Percentiles rank a stretch among this genome's conserved stretches.
phyloP scores from a whole-genome alignment of 1,140 invertebrate genomes.

The Ostrea edulis region DNA sequence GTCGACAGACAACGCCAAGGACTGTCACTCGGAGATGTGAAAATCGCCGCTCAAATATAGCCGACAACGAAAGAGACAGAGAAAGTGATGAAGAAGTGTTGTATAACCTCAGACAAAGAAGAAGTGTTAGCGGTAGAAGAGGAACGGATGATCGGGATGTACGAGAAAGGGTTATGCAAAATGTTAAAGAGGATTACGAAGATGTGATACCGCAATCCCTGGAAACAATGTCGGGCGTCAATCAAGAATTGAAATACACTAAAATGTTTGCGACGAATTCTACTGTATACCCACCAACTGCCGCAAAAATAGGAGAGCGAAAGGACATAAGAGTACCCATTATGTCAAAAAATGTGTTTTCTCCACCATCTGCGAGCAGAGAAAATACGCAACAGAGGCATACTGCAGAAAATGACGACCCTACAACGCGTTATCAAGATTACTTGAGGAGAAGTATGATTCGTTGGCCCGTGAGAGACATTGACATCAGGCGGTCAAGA shows the following conservation, averaged over 20 bases:
- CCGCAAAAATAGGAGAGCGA: slow-evolving; percentile 5
- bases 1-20: not conserved
- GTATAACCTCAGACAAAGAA: not conserved
- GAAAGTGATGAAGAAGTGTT: not conserved
- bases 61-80: not conserved
- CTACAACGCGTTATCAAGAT: not conserved
- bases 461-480: slow-evolving; percentile 13
- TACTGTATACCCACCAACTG: not conserved
- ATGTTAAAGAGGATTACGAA: not conserved
- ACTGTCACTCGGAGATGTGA: not conserved
- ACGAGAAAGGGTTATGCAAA: slow-evolving; percentile 25
- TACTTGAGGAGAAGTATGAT: not conserved
- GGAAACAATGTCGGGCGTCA: not conserved
- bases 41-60: not conserved
- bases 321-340: slow-evolving; percentile 11
- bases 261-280: not conserved
- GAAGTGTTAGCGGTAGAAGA: not conserved
- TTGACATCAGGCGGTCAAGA: not conserved
- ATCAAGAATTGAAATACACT: slow-evolving; percentile 5
- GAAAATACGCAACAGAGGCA: not conserved
- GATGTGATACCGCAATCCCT: not conserved
- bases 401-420: not conserved
- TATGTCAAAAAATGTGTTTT: slow-evolving; percentile 1
- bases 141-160: not conserved
- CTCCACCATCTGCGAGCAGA: not conserved